Percentiles rank a stretch among this genome's conserved stretches.
Conservation (phyloP, 53 echinoderm and acorn worm species). For the Apostichopus leukothele region DNA sequence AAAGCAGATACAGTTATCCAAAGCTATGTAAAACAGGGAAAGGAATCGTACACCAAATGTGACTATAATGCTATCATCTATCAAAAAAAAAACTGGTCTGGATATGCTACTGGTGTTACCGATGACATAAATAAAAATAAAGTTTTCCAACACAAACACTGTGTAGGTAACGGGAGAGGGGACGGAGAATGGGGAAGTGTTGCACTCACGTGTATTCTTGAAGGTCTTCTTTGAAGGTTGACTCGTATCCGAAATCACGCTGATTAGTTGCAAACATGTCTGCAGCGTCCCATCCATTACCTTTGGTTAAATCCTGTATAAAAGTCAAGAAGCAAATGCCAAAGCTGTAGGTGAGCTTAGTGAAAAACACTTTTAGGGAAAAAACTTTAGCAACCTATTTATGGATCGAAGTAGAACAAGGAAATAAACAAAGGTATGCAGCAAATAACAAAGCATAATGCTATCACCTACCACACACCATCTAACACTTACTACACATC, state of each 20-base stretch:
- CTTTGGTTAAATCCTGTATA: constrained; percentile 37
- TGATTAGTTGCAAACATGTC: constrained; percentile 92
- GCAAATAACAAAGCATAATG: no score
- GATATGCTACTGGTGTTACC: neutral
- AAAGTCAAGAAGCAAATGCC: no score
- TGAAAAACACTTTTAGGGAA: no score
- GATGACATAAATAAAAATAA: neutral
- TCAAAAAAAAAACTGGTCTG: no score
- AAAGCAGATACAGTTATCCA: no score
- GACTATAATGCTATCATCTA: no score
- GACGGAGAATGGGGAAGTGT: neutral
- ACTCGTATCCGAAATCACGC: constrained; percentile 71
- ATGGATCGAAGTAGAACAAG: neutral
- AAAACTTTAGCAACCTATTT: neutral
- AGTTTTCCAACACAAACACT: neutral
- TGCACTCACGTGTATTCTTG: constrained; percentile 87
- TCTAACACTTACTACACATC: no score
- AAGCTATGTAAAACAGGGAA: no score
- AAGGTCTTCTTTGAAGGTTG: constrained; percentile 76
- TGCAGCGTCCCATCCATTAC: constrained; percentile 92
- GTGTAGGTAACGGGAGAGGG: neutral
- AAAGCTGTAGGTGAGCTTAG: no score
- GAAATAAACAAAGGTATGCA: neutral
- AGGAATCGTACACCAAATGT: no score
- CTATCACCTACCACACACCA: no score